Evolutionary conservation across 2,113 vertebrate species (phyloP), one percentile per base, ranked within the genome.

Genomic region (Pontoporia blainvillei): DNA sequence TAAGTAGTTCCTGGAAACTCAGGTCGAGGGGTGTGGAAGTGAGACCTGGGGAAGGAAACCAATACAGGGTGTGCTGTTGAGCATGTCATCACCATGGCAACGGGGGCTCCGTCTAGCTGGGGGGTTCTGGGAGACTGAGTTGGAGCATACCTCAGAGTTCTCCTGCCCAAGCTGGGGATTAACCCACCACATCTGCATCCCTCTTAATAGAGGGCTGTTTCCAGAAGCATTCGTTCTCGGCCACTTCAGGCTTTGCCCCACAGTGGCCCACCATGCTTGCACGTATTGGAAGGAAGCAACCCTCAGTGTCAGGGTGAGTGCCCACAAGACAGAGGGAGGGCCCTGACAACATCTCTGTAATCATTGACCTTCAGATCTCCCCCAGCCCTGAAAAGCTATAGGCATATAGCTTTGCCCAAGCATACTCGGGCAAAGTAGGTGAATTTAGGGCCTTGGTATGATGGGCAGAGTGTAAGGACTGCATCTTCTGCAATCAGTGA

Each of bases 201-300:
- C 8, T 73, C 18, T 8, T 6, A 31, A 20, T 1, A 36, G 88
- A 36, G 44, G 72, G 66, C 44, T 81, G 34, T 49, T 64, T 78
- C 78, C 78, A 29, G 52, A 27, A 75, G 9, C 52, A 6, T 39
- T 8, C 1, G 17, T 29, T 81, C 54, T 23, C 3, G 27, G 41
- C 41, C 44, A 23, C 52, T 49, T 11, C 0, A 0, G 54, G 2
- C 20, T 89, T 86, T 57, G 66, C 52, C 59, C 54, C 18, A 2
- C 4, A 0, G 2, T 62, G 41, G 49, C 21, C 41, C 57, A 21
- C 21, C 6, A 5, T 57, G 71, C 49, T 31, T 0, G 0, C 1
- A 49, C 11, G 25, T 36, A 10, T 29, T 12, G 20, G 82, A 52
- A 72, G n/a, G 46, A 3, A 52, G 46, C 21, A 27, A 31, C 20